Base-by-base conservation (phyloP, 2,888 invertebrate species). In the Cantharis lateralis region DNA sequence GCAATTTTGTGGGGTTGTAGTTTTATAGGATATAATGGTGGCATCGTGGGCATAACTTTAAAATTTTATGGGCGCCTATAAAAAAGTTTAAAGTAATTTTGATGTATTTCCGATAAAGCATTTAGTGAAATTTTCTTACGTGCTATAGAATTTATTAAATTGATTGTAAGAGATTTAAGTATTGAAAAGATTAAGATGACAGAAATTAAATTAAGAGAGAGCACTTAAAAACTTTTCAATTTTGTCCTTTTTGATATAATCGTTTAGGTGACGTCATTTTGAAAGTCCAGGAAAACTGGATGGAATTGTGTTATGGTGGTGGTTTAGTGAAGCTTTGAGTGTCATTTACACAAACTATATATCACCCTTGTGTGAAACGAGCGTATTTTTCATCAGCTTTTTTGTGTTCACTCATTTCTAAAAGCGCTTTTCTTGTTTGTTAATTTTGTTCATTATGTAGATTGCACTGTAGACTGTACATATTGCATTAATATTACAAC, bases 261-360 rank as follows among this genome's bases (percentile, higher is more conserved):
- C 78, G 80, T 76, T 77, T 66, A 79, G 80, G 79, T 82, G 81
- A 81, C 81, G 81, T 79, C 78, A 79, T 69, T 66, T 71, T 75
- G 75, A 73, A 28, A 76, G 72, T 70, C 66, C 66, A 68, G 32
- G 73, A 24, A 28, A 18, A n/a, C 74, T 20, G 71, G 48, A 68
- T 20, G 71, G 48, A 68, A 66, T 32, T 20, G 62, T 73, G 70
- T 16, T 63, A 28, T 13, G 62, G 78, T 72, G 80, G 79, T 81
- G 79, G 79, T 80, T 78, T 81, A 81, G 80, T 74, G 79, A 79
- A 82, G 83, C 84, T 83, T 81, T 82, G 82, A 82, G 83, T 83
- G 82, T 83, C 84, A 84, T 83, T 84, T 84, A 84, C 82, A 82
- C 81, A 77, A 81, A 80, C 83, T 80, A 83, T 84, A 83, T 82